Evolutionary conservation across 2,888 invertebrate genomes (phyloP), one percentile per base, ranked within the genome.

Genomic region (Branchellion lobata): DNA sequence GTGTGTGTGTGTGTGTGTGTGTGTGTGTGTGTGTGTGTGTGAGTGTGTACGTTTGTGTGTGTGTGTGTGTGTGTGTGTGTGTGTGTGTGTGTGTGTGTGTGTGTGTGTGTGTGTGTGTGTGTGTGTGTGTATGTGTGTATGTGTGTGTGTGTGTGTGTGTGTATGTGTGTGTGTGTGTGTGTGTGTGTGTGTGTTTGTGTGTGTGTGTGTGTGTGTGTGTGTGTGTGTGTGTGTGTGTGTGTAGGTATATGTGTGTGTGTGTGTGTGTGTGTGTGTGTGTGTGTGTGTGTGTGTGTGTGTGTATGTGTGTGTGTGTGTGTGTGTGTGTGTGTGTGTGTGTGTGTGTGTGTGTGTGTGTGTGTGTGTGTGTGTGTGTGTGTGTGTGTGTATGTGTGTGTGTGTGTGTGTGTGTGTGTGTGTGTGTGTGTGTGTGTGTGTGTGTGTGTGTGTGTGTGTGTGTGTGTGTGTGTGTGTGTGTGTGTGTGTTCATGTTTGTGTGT

Each of bases 231-330:
- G 65, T 65, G 8, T 65, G n/a, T 65, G 65, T 65, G n/a, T 65
- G 29, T 29, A 21, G 3, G 29, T 65, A 21, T 29, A 21, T 65
- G 65, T 65, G 65, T 65, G 65, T 65, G 65, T 65, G 29, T 65
- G 65, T 65, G 29, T 65, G 5, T 65, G 65, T 65, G 65, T 65
- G 65, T 65, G 29, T 65, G 29, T 65, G 65, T 65, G 65, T 65
- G 65, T 65, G 65, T 65, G 65, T 65, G n/a, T 65, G 65, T 65
- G 65, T 65, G 65, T 65, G n/a, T 65, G 65, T 65, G 65, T 65
- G 65, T 29, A 21, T 65, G 65, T 65, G 65, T 27, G 29, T 65
- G 65, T 65, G n/a, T 65, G 65, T 65, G n/a, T 65, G n/a, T 65
- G 24, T 27, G n/a, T 65, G 29, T 65, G n/a, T 65, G 65, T 65